Conservation (phyloP, 2,888 invertebrate species). For the Xanthorhoe designata region DNA sequence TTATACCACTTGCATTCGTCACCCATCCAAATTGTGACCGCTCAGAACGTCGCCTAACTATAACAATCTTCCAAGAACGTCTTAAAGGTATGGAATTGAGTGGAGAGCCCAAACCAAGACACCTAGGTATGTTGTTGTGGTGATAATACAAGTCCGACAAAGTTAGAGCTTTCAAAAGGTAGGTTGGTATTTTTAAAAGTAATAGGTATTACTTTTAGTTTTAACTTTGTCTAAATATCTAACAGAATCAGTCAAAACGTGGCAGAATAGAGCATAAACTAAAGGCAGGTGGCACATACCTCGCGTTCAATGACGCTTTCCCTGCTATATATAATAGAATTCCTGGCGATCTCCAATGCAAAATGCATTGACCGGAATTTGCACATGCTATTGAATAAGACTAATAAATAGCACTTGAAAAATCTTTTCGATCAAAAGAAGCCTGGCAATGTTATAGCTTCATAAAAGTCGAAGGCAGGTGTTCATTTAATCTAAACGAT, state of each 20-base stretch:
- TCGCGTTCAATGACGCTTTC: constrained; percentile 43
- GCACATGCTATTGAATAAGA: constrained; percentile 14
- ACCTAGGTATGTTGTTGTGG: no score
- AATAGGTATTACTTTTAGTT: no score
- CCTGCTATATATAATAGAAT: constrained; percentile 41
- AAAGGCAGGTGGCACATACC: constrained; percentile 53
- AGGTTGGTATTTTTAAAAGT: no score
- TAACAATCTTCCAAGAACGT: no score
- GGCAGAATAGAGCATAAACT: constrained; percentile 51
- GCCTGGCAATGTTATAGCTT: background rate
- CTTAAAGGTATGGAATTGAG: no score
- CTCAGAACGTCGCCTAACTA: no score
- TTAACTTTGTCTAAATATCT: background rate
- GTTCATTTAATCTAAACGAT: no score
- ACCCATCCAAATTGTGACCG: no score
- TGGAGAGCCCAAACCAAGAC: no score
- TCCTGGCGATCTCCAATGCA: constrained; percentile 41
- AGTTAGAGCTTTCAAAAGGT: no score
- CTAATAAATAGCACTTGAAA: constrained; percentile 2
- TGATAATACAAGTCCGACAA: no score
- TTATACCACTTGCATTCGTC: no score
- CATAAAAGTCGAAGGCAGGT: background rate
- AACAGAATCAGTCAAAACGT: constrained; percentile 37
- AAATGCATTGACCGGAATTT: constrained; percentile 28
- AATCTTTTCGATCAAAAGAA: background rate